Evolutionary conservation across 2,113 vertebrate species (phyloP).

Genomic region (Leptosomus discolor): DNA sequence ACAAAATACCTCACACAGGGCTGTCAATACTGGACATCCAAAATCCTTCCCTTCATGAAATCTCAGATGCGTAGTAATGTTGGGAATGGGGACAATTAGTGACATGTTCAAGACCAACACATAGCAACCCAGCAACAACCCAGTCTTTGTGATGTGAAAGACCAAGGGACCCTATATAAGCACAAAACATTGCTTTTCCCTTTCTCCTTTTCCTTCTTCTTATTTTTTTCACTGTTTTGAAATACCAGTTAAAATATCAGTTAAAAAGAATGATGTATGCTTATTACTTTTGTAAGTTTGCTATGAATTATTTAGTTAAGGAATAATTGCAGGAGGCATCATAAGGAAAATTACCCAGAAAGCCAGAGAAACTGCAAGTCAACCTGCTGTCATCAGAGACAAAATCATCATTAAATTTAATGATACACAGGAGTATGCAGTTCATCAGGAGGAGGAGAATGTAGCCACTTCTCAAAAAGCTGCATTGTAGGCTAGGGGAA

Average conservation of each 20-base stretch:
- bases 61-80: neutral
- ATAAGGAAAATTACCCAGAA: constrained; percentile 28
- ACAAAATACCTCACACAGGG: neutral
- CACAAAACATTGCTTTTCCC: neutral
- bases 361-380: constrained; percentile 35
- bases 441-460: constrained; percentile 4
- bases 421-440: constrained; percentile 33
- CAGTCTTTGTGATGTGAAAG: neutral
- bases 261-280: constrained; percentile 15
- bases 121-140: neutral
- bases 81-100: neutral
- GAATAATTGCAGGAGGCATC: constrained; percentile 33
- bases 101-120: neutral
- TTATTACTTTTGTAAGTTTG: constrained; percentile 30
- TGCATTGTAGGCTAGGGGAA: neutral
- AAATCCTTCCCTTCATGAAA: neutral
- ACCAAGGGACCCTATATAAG: neutral
- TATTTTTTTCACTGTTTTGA: neutral
- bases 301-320: constrained; percentile 59
- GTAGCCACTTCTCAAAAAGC: constrained; percentile 6
- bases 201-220: neutral
- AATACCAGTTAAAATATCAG: neutral
- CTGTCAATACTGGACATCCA: neutral
- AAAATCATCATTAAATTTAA: constrained; percentile 61
- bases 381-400: neutral